These are phyloP conservation scores for Drosophila setifemur DNA, from an alignment of 1,140 invertebrate genomes.

Conservation along the genomic window DNA sequence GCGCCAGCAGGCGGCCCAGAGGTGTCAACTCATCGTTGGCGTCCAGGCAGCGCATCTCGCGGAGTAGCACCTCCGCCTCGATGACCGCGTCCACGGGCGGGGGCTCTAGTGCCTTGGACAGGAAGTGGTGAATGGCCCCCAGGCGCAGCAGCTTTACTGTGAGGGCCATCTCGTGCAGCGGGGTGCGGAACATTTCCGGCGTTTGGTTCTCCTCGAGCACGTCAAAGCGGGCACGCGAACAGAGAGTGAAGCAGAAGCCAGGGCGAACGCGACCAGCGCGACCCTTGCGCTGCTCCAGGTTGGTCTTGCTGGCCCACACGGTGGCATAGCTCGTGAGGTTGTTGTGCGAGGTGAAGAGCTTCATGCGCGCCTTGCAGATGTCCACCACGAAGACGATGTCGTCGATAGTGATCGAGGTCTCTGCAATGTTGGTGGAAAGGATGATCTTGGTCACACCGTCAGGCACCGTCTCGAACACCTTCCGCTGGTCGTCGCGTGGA, in stretches of 20 bases:
- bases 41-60: slow-evolving; percentile 95
- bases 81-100: slow-evolving; percentile 97
- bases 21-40: slow-evolving; percentile 92
- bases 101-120: slow-evolving; percentile 96
- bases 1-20: slow-evolving; percentile 94
- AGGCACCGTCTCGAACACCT: slow-evolving; percentile 92
- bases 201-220: slow-evolving; percentile 95
- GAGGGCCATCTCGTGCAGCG: slow-evolving; percentile 94
- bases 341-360: slow-evolving; percentile 96
- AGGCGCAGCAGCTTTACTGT: slow-evolving; percentile 91
- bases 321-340: slow-evolving; percentile 98
- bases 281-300: slow-evolving; percentile 94
- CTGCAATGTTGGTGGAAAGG: slow-evolving; percentile 95
- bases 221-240: slow-evolving; percentile 88
- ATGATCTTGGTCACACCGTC: slow-evolving; percentile 90
- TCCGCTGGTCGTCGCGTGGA: slow-evolving; percentile 93
- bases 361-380: slow-evolving; percentile 97
- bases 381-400: slow-evolving; percentile 98
- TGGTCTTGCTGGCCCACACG: slow-evolving; percentile 96
- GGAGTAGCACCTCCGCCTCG: slow-evolving; percentile 89
- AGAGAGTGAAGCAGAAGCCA: slow-evolving; percentile 95
- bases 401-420: slow-evolving; percentile 98
- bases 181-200: slow-evolving; percentile 97
- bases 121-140: slow-evolving; percentile 94
- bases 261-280: slow-evolving; percentile 94